Base-by-base conservation (phyloP, 2,888 invertebrate species). In the Papilio protenor region DNA sequence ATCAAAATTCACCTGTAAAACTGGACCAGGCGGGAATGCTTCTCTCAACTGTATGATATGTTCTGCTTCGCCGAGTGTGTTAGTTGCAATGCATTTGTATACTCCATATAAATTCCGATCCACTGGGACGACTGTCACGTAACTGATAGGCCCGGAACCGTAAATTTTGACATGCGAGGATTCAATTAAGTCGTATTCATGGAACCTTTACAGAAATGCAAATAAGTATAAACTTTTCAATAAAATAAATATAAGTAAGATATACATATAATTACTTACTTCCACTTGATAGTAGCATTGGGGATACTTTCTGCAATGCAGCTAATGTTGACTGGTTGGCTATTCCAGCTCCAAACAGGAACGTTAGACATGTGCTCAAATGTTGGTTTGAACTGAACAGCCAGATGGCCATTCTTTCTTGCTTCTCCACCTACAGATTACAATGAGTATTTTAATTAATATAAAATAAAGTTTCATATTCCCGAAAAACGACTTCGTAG, bases 201-300 rank as follows among this genome's bases (percentile, higher is more conserved):
- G 96, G 87, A 93, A 93, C 83, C 94, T 94, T 33, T 0, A 64
- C 70, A 14, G 2, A 55, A 74, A 45, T 45, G 12, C 27, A 75
- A 16, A 72, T 55, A 55, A 70, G 8, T 52, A 23, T 12, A 78
- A 3, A 81, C 78, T n/a, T 23, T 40, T 11, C 40, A 40, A 45
- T 21, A 16, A 18, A 10, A 45, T 1, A 69, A 21, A 66, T 40
- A n/a, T 64, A 73, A 79, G 27, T n/a, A 49, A 52, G 70, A 49
- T 61, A 18, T 16, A 49, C 16, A 61, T 80, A 40, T 40, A 40
- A 40, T 70, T 81, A 87, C 94, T 90, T 94, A 96, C 89, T 96
- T 96, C 98, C 98, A 98, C 86, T 96, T 96, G 83, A 98, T 98
- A 11, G 98, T 98, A 0, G 98, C 98, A 88, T 98, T 98, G 4